These are phyloP conservation scores for Nesoenas mayeri DNA, from an alignment of 2,113 vertebrate species.

Conservation along the genomic window DNA sequence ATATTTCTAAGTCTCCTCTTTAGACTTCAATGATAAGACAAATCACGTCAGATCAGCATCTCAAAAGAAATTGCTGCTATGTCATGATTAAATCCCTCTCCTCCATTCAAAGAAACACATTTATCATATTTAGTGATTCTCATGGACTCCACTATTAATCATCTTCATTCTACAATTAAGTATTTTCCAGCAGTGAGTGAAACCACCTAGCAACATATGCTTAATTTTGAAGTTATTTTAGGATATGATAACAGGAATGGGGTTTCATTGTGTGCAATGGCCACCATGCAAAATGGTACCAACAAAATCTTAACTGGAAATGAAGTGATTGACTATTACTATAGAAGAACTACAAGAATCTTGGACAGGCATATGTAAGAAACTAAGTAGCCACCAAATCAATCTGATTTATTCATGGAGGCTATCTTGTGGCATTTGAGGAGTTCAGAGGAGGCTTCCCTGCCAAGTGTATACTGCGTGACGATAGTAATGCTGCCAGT, in stretches of 20 bases:
- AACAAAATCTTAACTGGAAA: neutral
- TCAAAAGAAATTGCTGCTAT: neutral
- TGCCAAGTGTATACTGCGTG: neutral
- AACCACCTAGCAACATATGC: neutral
- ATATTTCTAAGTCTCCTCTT: neutral
- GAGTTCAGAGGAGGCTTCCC: neutral
- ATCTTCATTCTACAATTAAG: neutral
- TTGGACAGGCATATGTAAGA: neutral
- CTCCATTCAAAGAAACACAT: neutral
- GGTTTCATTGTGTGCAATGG: neutral
- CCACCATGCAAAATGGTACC: fast-evolving
- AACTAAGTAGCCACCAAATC: neutral
- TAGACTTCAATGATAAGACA: neutral
- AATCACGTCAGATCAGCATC: neutral
- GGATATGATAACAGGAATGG: neutral
- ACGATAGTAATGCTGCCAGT: neutral
- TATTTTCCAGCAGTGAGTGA: neutral
- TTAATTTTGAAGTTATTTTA: neutral
- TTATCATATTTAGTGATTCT: neutral
- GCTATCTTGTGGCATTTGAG: neutral
- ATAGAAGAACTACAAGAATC: neutral
- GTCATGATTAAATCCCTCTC: neutral
- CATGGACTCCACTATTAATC: neutral
- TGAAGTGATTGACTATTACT: neutral
- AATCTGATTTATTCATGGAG: neutral